Percentiles rank a stretch among this genome's conserved stretches.
Conservation (phyloP, 2,797 vertebrate genomes). For the Paramormyrops hopkinsi region DNA sequence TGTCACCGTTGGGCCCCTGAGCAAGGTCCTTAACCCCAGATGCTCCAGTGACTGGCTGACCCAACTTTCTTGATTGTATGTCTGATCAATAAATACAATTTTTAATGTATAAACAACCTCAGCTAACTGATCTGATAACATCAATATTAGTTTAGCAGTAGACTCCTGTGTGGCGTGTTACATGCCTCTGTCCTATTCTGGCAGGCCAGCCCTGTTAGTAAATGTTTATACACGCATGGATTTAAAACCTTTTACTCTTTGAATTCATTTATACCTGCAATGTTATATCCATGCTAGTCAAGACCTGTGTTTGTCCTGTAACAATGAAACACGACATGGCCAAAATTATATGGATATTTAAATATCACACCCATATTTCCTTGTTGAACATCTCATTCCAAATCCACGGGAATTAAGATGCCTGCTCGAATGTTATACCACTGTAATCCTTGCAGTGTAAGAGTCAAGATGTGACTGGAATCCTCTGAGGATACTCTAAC, state of each 20-base stretch:
- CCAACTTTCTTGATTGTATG: background rate
- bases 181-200: background rate
- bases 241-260: background rate
- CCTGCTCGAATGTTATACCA: background rate
- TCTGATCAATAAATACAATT: background rate
- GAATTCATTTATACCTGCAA: background rate
- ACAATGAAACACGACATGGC: background rate
- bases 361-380: background rate
- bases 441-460: background rate
- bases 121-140: background rate
- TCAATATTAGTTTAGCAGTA: background rate
- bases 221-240: background rate
- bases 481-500: background rate
- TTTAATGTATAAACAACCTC: background rate
- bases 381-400: background rate
- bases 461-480: background rate
- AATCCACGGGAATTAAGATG: background rate
- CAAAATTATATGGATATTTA: background rate
- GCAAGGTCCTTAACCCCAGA: background rate
- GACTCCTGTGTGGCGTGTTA: background rate
- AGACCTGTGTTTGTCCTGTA: background rate
- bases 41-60: background rate
- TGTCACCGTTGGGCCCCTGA: background rate
- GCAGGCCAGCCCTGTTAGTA: background rate
- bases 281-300: background rate